Evolutionary conservation across 2,888 invertebrate species (phyloP).

Genomic region (Agrochola lota): DNA sequence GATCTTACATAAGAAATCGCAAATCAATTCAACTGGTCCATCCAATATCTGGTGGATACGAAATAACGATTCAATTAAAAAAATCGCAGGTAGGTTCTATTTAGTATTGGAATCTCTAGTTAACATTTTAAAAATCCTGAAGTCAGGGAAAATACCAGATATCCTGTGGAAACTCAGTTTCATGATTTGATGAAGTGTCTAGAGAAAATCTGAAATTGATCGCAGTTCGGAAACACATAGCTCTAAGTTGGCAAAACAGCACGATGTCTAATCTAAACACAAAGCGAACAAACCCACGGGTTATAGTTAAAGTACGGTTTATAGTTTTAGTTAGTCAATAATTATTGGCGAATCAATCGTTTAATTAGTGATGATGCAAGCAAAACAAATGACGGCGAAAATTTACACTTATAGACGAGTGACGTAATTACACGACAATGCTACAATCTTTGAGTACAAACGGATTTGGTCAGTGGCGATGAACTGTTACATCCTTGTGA

Average conservation of each 20-base stretch:
- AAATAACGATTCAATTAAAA: background rate
- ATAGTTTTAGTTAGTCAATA: conserved; percentile 5
- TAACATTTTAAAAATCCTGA: too few species aligned
- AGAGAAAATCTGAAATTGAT: too few species aligned
- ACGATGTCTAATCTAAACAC: background rate
- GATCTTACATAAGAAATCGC: background rate
- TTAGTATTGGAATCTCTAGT: background rate
- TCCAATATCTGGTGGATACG: background rate
- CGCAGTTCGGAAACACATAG: background rate
- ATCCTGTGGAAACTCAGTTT: background rate
- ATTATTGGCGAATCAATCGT: conserved; percentile 15
- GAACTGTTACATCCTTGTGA: conserved; percentile 58
- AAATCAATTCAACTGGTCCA: background rate
- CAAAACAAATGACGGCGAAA: conserved; percentile 46
- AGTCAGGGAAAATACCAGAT: background rate
- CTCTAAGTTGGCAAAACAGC: background rate
- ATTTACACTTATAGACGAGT: conserved; percentile 44
- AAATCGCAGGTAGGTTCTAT: background rate
- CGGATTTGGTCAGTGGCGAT: conserved; percentile 47
- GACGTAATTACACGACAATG: conserved; percentile 52
- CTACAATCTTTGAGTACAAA: conserved; percentile 58
- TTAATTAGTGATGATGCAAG: conserved; percentile 61
- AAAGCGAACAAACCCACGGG: background rate
- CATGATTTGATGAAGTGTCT: background rate
- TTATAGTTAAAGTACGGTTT: background rate